phyloP scores from a whole-genome alignment of 2,797 vertebrate species.

The Podarcis siculus region DNA sequence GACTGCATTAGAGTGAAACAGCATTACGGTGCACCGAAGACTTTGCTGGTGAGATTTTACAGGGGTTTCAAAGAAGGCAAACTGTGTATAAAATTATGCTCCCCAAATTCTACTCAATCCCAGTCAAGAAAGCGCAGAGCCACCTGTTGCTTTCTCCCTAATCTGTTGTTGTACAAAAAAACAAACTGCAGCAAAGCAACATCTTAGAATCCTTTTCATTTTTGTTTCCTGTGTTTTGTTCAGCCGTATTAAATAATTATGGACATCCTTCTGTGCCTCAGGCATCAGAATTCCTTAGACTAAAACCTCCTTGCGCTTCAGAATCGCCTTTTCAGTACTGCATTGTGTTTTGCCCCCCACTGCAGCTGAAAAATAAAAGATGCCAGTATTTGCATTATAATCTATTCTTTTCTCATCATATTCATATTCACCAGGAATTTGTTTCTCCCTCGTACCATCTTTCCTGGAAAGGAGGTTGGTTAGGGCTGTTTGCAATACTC shows the following conservation, averaged over 20 bases:
- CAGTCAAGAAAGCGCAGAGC: background rate
- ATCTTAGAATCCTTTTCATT: background rate
- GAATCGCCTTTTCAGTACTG: background rate
- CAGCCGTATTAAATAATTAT: slow-evolving; percentile 12
- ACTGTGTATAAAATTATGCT: background rate
- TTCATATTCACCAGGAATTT: background rate
- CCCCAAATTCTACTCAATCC: background rate
- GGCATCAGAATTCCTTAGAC: background rate
- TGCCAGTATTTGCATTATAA: background rate
- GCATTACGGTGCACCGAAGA: background rate
- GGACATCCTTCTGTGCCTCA: background rate
- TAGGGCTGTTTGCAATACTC: background rate
- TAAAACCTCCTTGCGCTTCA: background rate
- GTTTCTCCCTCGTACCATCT: background rate
- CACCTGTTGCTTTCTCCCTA: background rate
- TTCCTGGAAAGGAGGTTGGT: background rate
- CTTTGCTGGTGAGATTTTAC: no score
- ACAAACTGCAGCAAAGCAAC: background rate
- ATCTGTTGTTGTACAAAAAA: background rate
- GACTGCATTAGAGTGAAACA: background rate
- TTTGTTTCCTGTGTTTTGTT: slow-evolving; percentile 1
- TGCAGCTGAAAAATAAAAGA: background rate
- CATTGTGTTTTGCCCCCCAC: background rate
- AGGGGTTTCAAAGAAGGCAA: background rate
- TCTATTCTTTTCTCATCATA: background rate